phyloP scores from a whole-genome alignment of 2,888 invertebrate genomes.

The Hypomecis atomaria region DNA sequence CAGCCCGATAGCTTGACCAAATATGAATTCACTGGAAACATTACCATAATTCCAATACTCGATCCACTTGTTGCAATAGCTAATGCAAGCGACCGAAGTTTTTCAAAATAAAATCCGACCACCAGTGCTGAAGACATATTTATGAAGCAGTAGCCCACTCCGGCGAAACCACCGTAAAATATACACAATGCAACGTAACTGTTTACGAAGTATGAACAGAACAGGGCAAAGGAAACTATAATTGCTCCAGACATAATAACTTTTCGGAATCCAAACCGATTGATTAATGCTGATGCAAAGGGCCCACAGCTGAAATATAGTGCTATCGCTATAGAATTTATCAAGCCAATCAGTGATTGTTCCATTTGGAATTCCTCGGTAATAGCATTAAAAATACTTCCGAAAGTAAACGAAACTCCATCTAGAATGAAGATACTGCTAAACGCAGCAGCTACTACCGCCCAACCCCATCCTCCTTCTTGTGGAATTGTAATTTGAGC shows the following conservation, averaged over 20 bases:
- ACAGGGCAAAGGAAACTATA: conserved; percentile 60
- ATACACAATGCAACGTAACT: conserved; percentile 58
- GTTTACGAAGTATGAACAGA: conserved; percentile 65
- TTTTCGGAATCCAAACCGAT: conserved; percentile 75
- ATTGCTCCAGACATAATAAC: conserved; percentile 71
- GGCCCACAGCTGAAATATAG: conserved; percentile 70
- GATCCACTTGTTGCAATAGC: conserved; percentile 68
- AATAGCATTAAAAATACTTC: conserved; percentile 66
- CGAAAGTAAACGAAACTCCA: conserved; percentile 71
- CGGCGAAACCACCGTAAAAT: conserved; percentile 68
- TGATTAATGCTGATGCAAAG: conserved; percentile 72
- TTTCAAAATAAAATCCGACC: conserved; percentile 79
- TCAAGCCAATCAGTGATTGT: conserved; percentile 62
- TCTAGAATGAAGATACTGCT: conserved; percentile 64
- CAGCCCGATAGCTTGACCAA: conserved; percentile 67
- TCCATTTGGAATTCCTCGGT: conserved; percentile 57
- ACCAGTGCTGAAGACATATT: conserved; percentile 67
- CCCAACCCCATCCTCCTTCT: conserved; percentile 79
- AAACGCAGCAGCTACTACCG: conserved; percentile 68
- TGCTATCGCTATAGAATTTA: conserved; percentile 71
- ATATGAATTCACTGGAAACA: conserved; percentile 66
- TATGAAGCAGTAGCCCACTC: conserved; percentile 69
- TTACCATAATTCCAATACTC: conserved; percentile 68
- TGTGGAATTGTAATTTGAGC: conserved; percentile 73
- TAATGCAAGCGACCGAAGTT: conserved; percentile 66